These are phyloP conservation scores for Ibidorhyncha struthersii DNA, from an alignment of 2,113 vertebrate species.

Conservation along the genomic window DNA sequence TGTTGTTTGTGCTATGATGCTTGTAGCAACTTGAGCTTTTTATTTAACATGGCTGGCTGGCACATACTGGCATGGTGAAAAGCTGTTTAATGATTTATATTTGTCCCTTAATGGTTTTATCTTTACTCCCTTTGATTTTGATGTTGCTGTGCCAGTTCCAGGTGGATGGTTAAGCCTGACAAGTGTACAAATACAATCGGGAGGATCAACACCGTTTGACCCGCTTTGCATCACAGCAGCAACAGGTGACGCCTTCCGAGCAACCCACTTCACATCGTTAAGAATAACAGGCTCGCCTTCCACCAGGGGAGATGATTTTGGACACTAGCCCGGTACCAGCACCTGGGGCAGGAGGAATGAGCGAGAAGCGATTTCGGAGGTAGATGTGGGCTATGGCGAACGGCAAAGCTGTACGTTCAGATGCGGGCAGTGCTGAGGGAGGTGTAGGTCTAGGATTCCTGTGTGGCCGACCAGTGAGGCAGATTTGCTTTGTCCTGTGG, in stretches of 20 bases:
- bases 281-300: background rate
- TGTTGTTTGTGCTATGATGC: background rate
- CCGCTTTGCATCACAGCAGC: fast-evolving
- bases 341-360: background rate
- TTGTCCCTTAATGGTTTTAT: background rate
- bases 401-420: background rate
- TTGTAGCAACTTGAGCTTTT: background rate
- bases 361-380: background rate
- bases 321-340: background rate
- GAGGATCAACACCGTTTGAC: background rate
- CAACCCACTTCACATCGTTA: background rate
- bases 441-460: background rate
- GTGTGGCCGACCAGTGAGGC: fast-evolving
- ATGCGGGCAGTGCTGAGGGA: background rate
- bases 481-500: background rate
- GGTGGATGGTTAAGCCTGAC: background rate
- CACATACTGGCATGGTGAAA: background rate
- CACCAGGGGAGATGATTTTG: background rate
- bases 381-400: background rate
- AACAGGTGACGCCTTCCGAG: background rate
- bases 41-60: background rate
- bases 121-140: background rate
- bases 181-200: background rate
- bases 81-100: background rate
- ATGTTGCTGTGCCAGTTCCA: background rate